Percentiles rank a stretch among this genome's conserved stretches.
Conservation (phyloP, 2,888 invertebrate genomes). For the Phyllotreta striolata region DNA sequence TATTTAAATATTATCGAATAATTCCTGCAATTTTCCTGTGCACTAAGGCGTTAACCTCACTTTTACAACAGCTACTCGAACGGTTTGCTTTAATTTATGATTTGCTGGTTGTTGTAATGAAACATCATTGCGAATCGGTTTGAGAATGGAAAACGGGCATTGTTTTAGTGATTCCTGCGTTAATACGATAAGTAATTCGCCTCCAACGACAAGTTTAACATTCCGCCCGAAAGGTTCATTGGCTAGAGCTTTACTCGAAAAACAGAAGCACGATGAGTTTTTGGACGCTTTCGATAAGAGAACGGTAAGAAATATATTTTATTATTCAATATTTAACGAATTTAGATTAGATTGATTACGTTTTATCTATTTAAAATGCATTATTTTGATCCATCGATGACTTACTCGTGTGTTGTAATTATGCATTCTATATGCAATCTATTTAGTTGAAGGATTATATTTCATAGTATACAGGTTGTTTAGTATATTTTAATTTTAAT, state of each 20-base stretch:
- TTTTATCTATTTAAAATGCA: neutral
- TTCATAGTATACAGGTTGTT: too few relatives aligned
- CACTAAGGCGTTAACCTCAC: slow-evolving; percentile 42
- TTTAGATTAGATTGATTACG: neutral
- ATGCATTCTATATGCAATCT: too few relatives aligned
- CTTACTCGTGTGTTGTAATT: too few relatives aligned
- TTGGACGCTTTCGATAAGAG: slow-evolving; percentile 73
- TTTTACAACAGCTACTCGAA: slow-evolving; percentile 30
- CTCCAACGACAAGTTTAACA: slow-evolving; percentile 19
- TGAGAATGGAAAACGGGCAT: slow-evolving; percentile 34
- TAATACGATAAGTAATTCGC: slow-evolving; percentile 33
- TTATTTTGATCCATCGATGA: too few relatives aligned
- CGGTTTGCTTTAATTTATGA: neutral
- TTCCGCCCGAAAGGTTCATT: slow-evolving; percentile 76
- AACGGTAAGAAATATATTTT: slow-evolving; percentile 65
- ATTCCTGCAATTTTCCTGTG: slow-evolving; percentile 25
- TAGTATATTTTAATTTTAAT: too few relatives aligned
- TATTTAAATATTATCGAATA: slow-evolving; percentile 7
- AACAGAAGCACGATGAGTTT: slow-evolving; percentile 74
- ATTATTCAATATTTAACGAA: neutral
- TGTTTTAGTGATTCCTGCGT: slow-evolving; percentile 34
- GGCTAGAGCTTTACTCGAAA: slow-evolving; percentile 76
- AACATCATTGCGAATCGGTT: neutral
- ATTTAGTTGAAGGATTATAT: too few relatives aligned
- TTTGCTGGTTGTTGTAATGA: neutral